Percentiles rank a stretch among this genome's conserved stretches.
These are phyloP conservation scores for Ara ararauna DNA, from an alignment of 2,797 vertebrate species.

Conservation along the genomic window DNA sequence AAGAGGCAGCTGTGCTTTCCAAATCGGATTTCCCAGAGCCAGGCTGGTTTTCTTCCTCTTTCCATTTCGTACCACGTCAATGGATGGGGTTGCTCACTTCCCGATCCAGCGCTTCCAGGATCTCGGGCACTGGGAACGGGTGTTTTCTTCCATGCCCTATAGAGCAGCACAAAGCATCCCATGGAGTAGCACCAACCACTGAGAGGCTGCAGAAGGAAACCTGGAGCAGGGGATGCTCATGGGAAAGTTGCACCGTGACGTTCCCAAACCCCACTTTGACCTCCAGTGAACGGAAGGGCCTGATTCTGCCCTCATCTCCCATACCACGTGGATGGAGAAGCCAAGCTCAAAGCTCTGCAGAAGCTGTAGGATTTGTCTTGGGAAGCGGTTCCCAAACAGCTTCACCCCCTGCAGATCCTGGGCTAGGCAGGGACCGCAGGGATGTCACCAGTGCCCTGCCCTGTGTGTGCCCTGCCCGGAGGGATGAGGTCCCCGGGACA, in stretches of 20 bases:
- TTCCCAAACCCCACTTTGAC: background rate
- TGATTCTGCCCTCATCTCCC: background rate
- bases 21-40: background rate
- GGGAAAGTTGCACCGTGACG: accelerated
- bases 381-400: accelerated
- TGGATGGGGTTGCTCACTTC: background rate
- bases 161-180: background rate
- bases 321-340: accelerated
- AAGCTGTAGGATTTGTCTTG: background rate
- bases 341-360: background rate
- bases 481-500: background rate
- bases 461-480: background rate
- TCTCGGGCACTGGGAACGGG: accelerated
- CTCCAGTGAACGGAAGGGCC: background rate
- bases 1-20: background rate
- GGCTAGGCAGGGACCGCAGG: background rate
- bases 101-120: background rate
- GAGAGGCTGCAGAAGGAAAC: background rate
- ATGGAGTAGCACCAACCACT: too few species aligned
- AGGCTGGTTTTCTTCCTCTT: background rate
- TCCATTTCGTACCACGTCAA: background rate
- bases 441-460: background rate
- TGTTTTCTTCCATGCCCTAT: background rate
- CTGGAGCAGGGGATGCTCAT: background rate
- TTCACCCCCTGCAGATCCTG: accelerated